Conservation (phyloP, 2,797 vertebrate species). For the Austrolebias charrua region DNA sequence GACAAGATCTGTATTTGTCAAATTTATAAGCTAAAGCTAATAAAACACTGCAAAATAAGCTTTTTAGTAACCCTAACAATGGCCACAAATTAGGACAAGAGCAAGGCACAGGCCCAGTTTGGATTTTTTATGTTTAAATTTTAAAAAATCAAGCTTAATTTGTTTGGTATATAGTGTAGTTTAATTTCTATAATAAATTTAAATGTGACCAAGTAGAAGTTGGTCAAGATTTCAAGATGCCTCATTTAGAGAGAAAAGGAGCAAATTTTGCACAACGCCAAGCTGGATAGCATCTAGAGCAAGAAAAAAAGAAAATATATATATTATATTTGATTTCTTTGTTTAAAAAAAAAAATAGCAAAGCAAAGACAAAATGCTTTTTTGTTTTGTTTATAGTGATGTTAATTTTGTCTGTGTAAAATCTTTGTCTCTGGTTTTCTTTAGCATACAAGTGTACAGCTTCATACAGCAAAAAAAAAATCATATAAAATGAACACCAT, state of each 20-base stretch:
- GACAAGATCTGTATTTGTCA: slow-evolving; percentile 34
- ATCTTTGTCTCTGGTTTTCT: slow-evolving; percentile 64
- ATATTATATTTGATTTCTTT: slow-evolving; percentile 40
- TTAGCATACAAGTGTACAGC: slow-evolving; percentile 39
- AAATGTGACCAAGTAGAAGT: slow-evolving; percentile 17
- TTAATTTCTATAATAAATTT: slow-evolving; percentile 28
- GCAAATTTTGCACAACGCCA: slow-evolving; percentile 70
- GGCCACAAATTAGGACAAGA: slow-evolving; percentile 22
- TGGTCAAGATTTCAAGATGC: slow-evolving; percentile 18
- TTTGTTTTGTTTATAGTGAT: slow-evolving; percentile 61
- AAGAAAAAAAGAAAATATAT: slow-evolving; percentile 27
- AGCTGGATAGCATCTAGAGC: slow-evolving; percentile 40
- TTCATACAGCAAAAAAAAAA: slow-evolving; percentile 25
- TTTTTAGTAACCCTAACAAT: slow-evolving; percentile 38
- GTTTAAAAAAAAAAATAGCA: slow-evolving; percentile 43
- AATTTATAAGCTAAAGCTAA: slow-evolving; percentile 53
- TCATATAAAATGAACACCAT: too few relatives aligned
- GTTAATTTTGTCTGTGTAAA: slow-evolving; percentile 64
- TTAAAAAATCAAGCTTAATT: background rate
- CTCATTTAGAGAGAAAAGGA: slow-evolving; percentile 39
- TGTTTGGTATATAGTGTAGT: slow-evolving; percentile 12
- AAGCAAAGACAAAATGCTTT: slow-evolving; percentile 43
- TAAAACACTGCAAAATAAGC: slow-evolving; percentile 44
- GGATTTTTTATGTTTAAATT: slow-evolving; percentile 5
- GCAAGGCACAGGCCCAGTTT: slow-evolving; percentile 14